phyloP scores from a whole-genome alignment of 1,140 invertebrate genomes.

The Drosophila funebris region DNA sequence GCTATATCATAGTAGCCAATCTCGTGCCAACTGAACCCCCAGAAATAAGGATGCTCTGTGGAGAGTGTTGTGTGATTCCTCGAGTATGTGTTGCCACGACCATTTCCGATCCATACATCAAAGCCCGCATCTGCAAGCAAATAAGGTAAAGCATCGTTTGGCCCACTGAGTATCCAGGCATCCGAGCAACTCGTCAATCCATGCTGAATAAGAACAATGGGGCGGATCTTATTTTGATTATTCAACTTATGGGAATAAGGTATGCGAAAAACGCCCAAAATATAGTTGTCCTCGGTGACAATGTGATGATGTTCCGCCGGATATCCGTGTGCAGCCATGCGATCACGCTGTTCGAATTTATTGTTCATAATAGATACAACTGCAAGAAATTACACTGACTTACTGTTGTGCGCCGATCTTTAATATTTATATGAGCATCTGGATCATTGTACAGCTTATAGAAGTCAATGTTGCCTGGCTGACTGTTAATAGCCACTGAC shows the following conservation, averaged over 20 bases:
- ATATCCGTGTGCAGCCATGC: slow-evolving; percentile 83
- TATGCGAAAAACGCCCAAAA: slow-evolving; percentile 85
- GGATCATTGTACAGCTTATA: slow-evolving; percentile 59
- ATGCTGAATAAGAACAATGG: slow-evolving; percentile 88
- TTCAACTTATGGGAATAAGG: slow-evolving; percentile 70
- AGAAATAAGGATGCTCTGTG: slow-evolving; percentile 85
- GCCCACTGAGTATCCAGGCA: slow-evolving; percentile 89
- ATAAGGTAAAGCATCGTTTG: slow-evolving; percentile 85
- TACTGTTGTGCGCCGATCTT: slow-evolving; percentile 45
- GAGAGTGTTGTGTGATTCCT: slow-evolving; percentile 83
- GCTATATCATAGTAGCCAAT: slow-evolving; percentile 89
- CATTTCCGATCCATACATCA: slow-evolving; percentile 88
- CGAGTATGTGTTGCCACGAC: slow-evolving; percentile 84
- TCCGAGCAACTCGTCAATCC: slow-evolving; percentile 90
- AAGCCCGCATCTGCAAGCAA: slow-evolving; percentile 88
- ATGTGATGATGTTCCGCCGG: slow-evolving; percentile 85
- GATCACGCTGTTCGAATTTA: slow-evolving; percentile 31
- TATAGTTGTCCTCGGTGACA: slow-evolving; percentile 85
- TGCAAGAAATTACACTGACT: background rate
- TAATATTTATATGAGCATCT: slow-evolving; percentile 50
- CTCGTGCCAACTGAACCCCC: slow-evolving; percentile 87
- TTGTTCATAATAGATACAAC: background rate
- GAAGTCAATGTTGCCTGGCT: slow-evolving; percentile 44
- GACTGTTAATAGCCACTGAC: slow-evolving; percentile 25
- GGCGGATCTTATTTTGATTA: slow-evolving; percentile 56